Conservation (phyloP, 2,888 invertebrate genomes). For the Tipula confusa region DNA sequence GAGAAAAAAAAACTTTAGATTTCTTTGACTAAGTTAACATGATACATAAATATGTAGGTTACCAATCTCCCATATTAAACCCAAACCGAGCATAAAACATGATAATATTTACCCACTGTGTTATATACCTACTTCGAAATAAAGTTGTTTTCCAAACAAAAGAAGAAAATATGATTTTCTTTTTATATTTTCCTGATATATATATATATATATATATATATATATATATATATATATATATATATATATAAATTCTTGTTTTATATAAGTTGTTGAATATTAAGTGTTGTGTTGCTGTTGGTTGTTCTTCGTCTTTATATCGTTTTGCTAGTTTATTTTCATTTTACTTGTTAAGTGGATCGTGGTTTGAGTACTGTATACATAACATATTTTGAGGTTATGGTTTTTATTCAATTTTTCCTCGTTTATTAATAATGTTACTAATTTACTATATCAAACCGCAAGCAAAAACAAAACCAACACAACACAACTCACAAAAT, state of each 20-base stretch:
- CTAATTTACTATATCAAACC: background rate
- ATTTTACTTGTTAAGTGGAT: background rate
- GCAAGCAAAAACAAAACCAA: too few species aligned
- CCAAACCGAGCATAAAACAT: background rate
- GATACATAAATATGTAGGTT: background rate
- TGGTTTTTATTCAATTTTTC: background rate
- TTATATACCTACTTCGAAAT: background rate
- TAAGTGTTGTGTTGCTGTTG: background rate
- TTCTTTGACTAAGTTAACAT: background rate
- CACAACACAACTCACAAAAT: background rate
- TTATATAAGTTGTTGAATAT: slow-evolving; percentile 25
- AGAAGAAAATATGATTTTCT: background rate
- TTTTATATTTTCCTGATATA: background rate
- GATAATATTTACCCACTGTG: background rate
- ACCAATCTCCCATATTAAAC: background rate
- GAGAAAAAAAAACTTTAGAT: too few species aligned
- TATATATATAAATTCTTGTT: background rate
- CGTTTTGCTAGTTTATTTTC: background rate
- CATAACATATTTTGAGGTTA: background rate
- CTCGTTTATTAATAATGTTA: background rate
- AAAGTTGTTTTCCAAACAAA: background rate
- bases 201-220: too few species aligned
- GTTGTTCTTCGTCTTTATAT: background rate
- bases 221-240: too few species aligned
- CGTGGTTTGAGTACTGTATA: background rate